These are phyloP conservation scores for Ochropleura leucogaster DNA, from an alignment of 2,888 invertebrate species.

Conservation along the genomic window DNA sequence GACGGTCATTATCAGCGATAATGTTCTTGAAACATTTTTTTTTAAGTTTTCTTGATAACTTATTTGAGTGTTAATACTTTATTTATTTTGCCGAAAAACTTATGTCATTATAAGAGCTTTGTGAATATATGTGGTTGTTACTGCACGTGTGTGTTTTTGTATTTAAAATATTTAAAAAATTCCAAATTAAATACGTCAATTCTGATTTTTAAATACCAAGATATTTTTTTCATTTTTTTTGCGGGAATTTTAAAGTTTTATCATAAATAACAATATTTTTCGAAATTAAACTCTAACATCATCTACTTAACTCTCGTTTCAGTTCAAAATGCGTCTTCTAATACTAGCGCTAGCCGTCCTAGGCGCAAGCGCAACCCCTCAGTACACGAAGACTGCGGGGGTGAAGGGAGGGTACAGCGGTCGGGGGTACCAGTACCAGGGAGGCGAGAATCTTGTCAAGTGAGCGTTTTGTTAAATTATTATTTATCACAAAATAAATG, in stretches of 20 bases:
- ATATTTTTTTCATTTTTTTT: not conserved
- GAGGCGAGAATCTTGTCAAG: constrained; percentile 72
- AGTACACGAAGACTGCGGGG: constrained; percentile 73
- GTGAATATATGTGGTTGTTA: not conserved
- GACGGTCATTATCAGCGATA: not conserved
- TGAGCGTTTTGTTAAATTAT: constrained; percentile 51
- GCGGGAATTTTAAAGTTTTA: not conserved
- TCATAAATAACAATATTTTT: not conserved
- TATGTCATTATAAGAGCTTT: no score
- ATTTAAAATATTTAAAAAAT: not conserved
- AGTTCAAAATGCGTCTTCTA: constrained; percentile 67
- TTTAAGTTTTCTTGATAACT: not conserved
- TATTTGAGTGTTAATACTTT: not conserved
- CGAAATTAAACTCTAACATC: not conserved
- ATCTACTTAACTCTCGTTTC: constrained; percentile 18
- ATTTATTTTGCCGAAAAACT: not conserved
- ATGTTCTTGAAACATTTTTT: not conserved
- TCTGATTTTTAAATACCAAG: not conserved
- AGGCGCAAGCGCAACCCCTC: constrained; percentile 67
- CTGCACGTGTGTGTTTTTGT: not conserved
- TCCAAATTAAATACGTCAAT: not conserved
- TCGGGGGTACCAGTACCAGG: constrained; percentile 63
- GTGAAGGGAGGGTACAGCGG: constrained; percentile 78
- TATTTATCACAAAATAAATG: not conserved
- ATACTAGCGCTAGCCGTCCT: constrained; percentile 67